Conservation (phyloP, 2,888 invertebrate species). For the Drosophila mercatorum region DNA sequence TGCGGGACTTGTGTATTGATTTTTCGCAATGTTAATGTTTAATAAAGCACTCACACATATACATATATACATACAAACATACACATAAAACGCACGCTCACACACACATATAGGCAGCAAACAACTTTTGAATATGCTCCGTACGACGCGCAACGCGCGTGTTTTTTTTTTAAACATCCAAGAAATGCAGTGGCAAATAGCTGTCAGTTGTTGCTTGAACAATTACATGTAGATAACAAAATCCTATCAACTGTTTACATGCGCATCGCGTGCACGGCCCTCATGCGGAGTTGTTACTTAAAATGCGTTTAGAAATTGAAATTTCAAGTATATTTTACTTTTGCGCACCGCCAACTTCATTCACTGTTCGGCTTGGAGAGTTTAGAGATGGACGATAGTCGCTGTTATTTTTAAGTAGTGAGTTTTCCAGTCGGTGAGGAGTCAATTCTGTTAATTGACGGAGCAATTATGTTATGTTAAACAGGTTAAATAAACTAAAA, state of each 20-base stretch:
- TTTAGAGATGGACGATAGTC: slow-evolving; percentile 37
- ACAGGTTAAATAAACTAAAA: background rate
- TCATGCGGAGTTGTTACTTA: slow-evolving; percentile 19
- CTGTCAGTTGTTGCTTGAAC: slow-evolving; percentile 3
- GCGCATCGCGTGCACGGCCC: slow-evolving; percentile 8
- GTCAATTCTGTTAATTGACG: slow-evolving; percentile 15
- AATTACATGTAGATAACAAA: slow-evolving; percentile 17
- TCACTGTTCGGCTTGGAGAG: slow-evolving; percentile 40
- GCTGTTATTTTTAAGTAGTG: slow-evolving; percentile 4
- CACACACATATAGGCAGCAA: slow-evolving; percentile 26
- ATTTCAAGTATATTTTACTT: slow-evolving; percentile 56
- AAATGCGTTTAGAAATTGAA: slow-evolving; percentile 41
- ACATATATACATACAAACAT: slow-evolving; percentile 18
- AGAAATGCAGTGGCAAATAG: slow-evolving; percentile 20
- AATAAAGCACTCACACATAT: slow-evolving; percentile 45
- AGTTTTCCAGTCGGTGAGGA: background rate
- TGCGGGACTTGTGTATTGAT: slow-evolving; percentile 54
- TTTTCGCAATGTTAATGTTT: slow-evolving; percentile 66
- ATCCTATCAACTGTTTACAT: slow-evolving; percentile 10
- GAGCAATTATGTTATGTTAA: slow-evolving; percentile 21
- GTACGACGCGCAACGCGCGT: slow-evolving; percentile 64
- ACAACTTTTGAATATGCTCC: slow-evolving; percentile 61
- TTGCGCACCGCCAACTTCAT: slow-evolving; percentile 68
- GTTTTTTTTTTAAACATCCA: slow-evolving; percentile 55
- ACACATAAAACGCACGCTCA: slow-evolving; percentile 13